phyloP scores from a whole-genome alignment of 2,888 invertebrate genomes.

The Bedellia somnulentella region DNA sequence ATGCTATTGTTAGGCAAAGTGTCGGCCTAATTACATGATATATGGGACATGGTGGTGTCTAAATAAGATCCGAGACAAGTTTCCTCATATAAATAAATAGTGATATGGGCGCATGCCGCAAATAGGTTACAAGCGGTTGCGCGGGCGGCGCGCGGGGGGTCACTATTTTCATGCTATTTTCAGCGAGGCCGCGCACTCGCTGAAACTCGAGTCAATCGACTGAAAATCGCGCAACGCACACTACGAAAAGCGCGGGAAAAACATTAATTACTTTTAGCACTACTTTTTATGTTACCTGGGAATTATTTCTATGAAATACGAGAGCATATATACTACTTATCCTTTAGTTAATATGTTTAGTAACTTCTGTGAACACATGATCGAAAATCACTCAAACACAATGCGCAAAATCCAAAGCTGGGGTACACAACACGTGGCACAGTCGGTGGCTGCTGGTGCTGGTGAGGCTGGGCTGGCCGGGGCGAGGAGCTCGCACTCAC shows the following conservation, averaged over 20 bases:
- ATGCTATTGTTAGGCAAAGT: constrained; percentile 14
- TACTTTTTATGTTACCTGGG: no score
- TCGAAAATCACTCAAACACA: no score
- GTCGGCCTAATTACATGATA: constrained; percentile 36
- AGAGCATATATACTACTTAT: no score
- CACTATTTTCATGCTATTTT: constrained; percentile 35
- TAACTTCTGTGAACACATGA: no score
- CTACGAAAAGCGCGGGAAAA: constrained; percentile 6
- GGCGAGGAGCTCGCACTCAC: constrained; percentile 32
- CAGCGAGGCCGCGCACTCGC: constrained; percentile 47
- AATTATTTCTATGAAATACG: no score
- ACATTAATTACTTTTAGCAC: no score
- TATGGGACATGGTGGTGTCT: constrained; percentile 41
- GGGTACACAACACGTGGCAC: background rate
- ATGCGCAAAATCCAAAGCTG: background rate
- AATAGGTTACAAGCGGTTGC: constrained; percentile 40
- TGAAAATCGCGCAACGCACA: constrained; percentile 15
- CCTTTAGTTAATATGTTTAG: no score
- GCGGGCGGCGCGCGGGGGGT: constrained; percentile 19
- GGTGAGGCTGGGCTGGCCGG: constrained; percentile 10
- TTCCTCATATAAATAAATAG: constrained; percentile 59
- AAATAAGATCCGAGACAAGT: constrained; percentile 46
- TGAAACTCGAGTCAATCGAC: constrained; percentile 51
- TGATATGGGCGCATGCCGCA: constrained; percentile 46
- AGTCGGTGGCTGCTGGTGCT: background rate